Percentiles rank a stretch among this genome's conserved stretches.
phyloP scores from a whole-genome alignment of 1,140 invertebrate species.

The Drosophila fuyamai region DNA sequence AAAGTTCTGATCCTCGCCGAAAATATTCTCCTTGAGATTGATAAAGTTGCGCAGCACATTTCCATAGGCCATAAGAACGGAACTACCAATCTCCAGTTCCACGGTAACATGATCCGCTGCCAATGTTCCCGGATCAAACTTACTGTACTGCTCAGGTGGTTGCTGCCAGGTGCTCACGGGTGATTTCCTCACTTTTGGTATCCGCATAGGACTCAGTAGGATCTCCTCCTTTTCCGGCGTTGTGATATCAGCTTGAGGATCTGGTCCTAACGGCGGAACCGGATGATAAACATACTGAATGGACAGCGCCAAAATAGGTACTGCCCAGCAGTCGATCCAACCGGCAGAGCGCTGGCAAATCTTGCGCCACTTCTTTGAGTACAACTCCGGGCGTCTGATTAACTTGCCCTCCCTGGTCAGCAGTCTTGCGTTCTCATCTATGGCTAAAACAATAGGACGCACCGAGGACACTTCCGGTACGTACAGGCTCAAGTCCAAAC shows the following conservation, averaged over 20 bases:
- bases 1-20: slow-evolving; percentile 97
- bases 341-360: slow-evolving; percentile 90
- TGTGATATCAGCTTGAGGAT: slow-evolving; percentile 95
- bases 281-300: slow-evolving; percentile 97
- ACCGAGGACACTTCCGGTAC: slow-evolving; percentile 96
- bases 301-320: slow-evolving; percentile 95
- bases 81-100: slow-evolving; percentile 97
- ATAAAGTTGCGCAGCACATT: slow-evolving; percentile 95
- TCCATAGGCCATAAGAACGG: slow-evolving; percentile 94
- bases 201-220: slow-evolving; percentile 94
- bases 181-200: slow-evolving; percentile 91
- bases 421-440: slow-evolving; percentile 95
- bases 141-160: slow-evolving; percentile 86
- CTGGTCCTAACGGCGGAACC: slow-evolving; percentile 92
- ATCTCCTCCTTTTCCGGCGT: slow-evolving; percentile 98
- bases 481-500: slow-evolving; percentile 94
- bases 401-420: slow-evolving; percentile 90
- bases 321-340: slow-evolving; percentile 98
- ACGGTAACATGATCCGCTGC: slow-evolving; percentile 94
- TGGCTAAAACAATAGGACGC: slow-evolving; percentile 91
- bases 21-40: slow-evolving; percentile 97
- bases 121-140: slow-evolving; percentile 94
- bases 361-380: slow-evolving; percentile 93
- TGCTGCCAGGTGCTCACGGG: slow-evolving; percentile 89
- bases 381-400: slow-evolving; percentile 86